These are phyloP conservation scores for Eulemur rufifrons DNA, from an alignment of 2,113 vertebrate species.

Conservation along the genomic window DNA sequence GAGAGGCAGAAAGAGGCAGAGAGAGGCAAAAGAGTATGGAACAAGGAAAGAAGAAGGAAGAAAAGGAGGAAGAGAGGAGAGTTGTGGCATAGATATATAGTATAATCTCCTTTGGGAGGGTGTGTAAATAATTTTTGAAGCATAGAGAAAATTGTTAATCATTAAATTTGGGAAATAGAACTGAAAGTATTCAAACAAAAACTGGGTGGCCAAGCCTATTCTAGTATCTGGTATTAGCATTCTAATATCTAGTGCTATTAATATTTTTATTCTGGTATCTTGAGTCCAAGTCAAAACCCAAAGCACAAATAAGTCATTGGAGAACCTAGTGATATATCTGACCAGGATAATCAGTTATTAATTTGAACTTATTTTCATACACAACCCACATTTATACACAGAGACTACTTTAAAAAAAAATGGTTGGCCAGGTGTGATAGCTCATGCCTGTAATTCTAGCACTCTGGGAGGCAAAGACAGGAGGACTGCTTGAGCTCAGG, in stretches of 20 bases:
- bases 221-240: not conserved
- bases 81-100: not conserved
- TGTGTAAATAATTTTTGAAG: not conserved
- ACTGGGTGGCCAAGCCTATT: not conserved
- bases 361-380: not conserved
- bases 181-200: not conserved
- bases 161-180: not conserved
- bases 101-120: not conserved
- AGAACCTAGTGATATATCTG: not conserved
- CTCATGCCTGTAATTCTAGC: too few species aligned
- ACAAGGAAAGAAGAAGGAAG: not conserved
- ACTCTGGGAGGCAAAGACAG: too few species aligned
- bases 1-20: not conserved
- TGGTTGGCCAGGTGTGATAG: too few species aligned
- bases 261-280: not conserved
- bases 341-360: not conserved
- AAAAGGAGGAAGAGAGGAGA: not conserved
- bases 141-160: not conserved
- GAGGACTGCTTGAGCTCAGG: too few species aligned
- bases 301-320: not conserved
- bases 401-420: not conserved
- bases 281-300: not conserved
- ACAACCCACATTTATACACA: not conserved
- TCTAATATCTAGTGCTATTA: not conserved
- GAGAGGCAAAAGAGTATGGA: not conserved